Base-by-base conservation (phyloP, 2,888 invertebrate species). In the Hymenopus coronatus region DNA sequence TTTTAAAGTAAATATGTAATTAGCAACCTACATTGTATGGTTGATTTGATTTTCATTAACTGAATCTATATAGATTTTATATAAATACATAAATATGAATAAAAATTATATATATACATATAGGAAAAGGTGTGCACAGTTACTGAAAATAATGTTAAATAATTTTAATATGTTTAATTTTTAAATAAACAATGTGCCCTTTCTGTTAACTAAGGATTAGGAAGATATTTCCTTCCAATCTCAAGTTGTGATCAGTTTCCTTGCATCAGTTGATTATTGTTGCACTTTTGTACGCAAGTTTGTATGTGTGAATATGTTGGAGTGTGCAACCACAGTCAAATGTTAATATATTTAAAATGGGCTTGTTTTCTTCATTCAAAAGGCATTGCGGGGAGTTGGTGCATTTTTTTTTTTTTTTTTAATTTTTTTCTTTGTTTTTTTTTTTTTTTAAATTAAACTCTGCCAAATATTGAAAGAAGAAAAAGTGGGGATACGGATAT, bases 341-440 rank as follows among this genome's bases (percentile, higher is more conserved):
- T 89, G 84, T 89, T 87, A 84, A 86, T 88, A 90, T 84, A 89
- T 89, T 88, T 89, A 90, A 89, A 89, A 87, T 89, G 88, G 82
- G 46, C 84, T 84, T 70, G 54, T 88, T 88, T 83, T 89, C 88
- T 88, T 89, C 85, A 88, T 87, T 89, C 87, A 87, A 87, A 40
- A 82, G 87, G 87, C 87, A 87, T 87, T 87, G 87, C 82, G 88
- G 89, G 89, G 86, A 89, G 82, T 89, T 88, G 89, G 89, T 89
- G 89, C 89, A 89, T 89, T 89, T 88, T 88, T 89, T 85, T 40
- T 83, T 89, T 89, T 86, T 85, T 89, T 88, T 88, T 89, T 85
- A 81, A 83, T 89, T 89, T 86, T 85, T 89, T 89, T 88, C 85
- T 89, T 85, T 40, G 83, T 89, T 89, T 86, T 85, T 89, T 89